Conservation (phyloP, 2,113 vertebrate genomes). For the Alligator sinensis region DNA sequence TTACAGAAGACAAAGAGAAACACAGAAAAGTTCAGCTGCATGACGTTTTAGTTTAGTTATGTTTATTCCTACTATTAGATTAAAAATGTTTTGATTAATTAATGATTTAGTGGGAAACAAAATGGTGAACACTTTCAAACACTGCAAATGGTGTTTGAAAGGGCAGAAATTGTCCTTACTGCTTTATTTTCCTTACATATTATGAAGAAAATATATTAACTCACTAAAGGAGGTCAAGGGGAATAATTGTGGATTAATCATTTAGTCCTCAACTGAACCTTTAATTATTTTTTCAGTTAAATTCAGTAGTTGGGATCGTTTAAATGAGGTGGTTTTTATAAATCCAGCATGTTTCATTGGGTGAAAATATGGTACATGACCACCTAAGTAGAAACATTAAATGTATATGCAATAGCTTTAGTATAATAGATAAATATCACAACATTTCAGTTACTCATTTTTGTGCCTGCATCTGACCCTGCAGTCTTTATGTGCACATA, state of each 20-base stretch:
- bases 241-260: background rate
- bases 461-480: background rate
- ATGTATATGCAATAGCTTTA: background rate
- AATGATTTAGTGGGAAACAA: conserved; percentile 37
- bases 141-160: conserved; percentile 10
- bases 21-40: conserved; percentile 60
- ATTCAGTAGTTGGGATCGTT: background rate
- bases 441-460: background rate
- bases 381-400: background rate
- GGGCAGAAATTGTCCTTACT: background rate
- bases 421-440: background rate
- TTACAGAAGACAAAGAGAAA: conserved; percentile 63
- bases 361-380: background rate
- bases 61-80: conserved; percentile 35
- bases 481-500: background rate
- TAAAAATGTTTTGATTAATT: conserved; percentile 61
- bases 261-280: background rate
- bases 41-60: conserved; percentile 49
- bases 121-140: conserved; percentile 27
- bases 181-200: background rate
- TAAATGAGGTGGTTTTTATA: background rate
- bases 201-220: background rate
- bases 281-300: conserved; percentile 34
- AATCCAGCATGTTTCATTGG: background rate
- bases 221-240: background rate